Conservation (phyloP, 2,113 vertebrate species). For the Melanerpes formicivorus region DNA sequence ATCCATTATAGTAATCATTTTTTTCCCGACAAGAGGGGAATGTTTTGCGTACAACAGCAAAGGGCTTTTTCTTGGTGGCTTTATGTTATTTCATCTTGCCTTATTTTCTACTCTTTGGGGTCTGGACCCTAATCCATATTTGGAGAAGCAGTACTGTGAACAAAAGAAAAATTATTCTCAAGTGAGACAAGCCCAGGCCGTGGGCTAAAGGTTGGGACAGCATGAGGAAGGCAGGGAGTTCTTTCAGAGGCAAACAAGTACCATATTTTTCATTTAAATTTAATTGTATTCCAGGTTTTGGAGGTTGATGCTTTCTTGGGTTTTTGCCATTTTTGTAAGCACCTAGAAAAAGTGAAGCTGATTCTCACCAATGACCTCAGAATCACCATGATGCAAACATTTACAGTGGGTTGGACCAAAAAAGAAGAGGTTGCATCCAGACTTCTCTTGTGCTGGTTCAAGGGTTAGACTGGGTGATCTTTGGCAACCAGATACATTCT, state of each 20-base stretch:
- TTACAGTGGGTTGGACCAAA: too few relatives aligned
- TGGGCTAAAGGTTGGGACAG: background rate
- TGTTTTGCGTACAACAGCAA: background rate
- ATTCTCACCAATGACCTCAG: too few relatives aligned
- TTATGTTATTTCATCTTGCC: slow-evolving; percentile 19
- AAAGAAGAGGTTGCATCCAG: too few relatives aligned
- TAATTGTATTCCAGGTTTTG: too few relatives aligned
- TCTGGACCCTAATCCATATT: background rate
- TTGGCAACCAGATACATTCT: too few relatives aligned
- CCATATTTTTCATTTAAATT: too few relatives aligned
- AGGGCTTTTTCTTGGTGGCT: background rate
- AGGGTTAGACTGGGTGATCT: too few relatives aligned
- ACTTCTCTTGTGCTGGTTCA: too few relatives aligned
- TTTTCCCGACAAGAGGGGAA: background rate
- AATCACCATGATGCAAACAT: too few relatives aligned
- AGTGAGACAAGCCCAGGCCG: background rate
- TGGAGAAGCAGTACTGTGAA: background rate
- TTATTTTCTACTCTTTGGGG: background rate
- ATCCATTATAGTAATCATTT: slow-evolving; percentile 43
- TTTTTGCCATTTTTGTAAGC: too few relatives aligned
- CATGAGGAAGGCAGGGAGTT: background rate
- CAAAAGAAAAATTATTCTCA: background rate
- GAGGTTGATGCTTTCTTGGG: too few relatives aligned
- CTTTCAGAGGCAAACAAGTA: background rate
- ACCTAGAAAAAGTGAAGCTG: too few relatives aligned